A percentile compares a stretch with the other conserved stretches of the same genome.
These are phyloP conservation scores for Anoplopoma fimbria DNA, from an alignment of 2,113 vertebrate genomes.

Conservation along the genomic window DNA sequence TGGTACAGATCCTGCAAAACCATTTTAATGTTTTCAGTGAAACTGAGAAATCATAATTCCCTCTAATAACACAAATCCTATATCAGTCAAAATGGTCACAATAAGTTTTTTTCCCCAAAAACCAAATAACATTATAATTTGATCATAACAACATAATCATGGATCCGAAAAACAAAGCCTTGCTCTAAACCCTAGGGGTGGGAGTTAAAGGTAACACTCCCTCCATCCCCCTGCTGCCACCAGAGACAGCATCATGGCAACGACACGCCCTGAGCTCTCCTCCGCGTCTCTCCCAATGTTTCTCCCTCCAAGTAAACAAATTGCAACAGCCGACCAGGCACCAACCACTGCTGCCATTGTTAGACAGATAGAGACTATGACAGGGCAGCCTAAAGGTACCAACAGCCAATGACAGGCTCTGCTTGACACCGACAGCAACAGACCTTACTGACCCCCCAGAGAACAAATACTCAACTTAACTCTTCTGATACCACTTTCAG, in stretches of 20 bases:
- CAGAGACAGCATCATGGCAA: conserved; percentile 57
- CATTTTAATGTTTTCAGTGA: neutral
- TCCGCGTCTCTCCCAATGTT: neutral
- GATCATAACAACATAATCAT: neutral
- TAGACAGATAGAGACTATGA: conserved; percentile 5
- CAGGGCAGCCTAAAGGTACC: no score
- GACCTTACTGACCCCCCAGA: neutral
- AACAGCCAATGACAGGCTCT: conserved; percentile 18
- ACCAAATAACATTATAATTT: neutral
- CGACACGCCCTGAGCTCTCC: conserved; percentile 8
- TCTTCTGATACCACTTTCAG: neutral
- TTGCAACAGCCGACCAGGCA: conserved; percentile 20
- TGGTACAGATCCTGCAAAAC: no score
- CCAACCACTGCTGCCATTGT: conserved; percentile 5
- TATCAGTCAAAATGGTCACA: no score
- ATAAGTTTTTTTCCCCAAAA: neutral
- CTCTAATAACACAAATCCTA: neutral
- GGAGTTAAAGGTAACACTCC: conserved; percentile 34
- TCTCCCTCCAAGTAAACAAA: conserved; percentile 35
- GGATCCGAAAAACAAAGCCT: neutral
- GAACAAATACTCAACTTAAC: conserved; percentile 10
- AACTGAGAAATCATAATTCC: neutral
- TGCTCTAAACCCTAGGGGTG: neutral
- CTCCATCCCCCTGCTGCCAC: conserved; percentile 23
- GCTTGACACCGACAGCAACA: conserved; percentile 17